Evolutionary conservation across 2,113 vertebrate species (phyloP).

Genomic region (Tautogolabrus adspersus): DNA sequence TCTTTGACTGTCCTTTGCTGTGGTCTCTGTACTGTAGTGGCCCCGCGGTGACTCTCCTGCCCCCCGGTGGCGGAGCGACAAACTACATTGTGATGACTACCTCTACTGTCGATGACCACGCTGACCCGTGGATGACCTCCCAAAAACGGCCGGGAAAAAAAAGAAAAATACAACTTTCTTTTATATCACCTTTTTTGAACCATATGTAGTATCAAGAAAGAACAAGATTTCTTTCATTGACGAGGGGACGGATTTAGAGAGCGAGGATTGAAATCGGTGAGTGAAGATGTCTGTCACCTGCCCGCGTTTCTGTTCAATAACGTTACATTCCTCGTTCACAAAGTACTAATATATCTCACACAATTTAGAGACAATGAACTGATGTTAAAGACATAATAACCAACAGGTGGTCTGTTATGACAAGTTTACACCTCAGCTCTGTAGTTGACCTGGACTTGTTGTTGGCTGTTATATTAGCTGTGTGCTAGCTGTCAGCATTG

Average conservation of each 20-base stretch:
- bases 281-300: slow-evolving; percentile 20
- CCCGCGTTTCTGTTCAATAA: not conserved
- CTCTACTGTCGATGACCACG: slow-evolving; percentile 8
- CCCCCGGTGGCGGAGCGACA: slow-evolving; percentile 14
- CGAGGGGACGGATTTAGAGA: not conserved
- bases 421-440: not conserved
- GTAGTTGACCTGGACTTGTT: no score
- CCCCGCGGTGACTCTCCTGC: not conserved
- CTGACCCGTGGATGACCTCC: slow-evolving; percentile 45
- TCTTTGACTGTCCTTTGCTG: not conserved
- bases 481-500: not conserved
- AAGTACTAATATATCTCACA: no score
- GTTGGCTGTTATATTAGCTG: slow-evolving; percentile 22
- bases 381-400: slow-evolving; percentile 16
- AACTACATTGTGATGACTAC: not conserved
- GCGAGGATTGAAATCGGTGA: slow-evolving; percentile 39
- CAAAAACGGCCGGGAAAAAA: not conserved
- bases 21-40: not conserved
- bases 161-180: not conserved
- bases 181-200: not conserved
- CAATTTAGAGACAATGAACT: rapidly evolving
- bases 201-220: not conserved
- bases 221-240: not conserved
- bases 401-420: not conserved
- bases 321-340: not conserved